Evolutionary conservation across 2,797 vertebrate genomes (phyloP).

Genomic region (Syndactyla subalaris): DNA sequence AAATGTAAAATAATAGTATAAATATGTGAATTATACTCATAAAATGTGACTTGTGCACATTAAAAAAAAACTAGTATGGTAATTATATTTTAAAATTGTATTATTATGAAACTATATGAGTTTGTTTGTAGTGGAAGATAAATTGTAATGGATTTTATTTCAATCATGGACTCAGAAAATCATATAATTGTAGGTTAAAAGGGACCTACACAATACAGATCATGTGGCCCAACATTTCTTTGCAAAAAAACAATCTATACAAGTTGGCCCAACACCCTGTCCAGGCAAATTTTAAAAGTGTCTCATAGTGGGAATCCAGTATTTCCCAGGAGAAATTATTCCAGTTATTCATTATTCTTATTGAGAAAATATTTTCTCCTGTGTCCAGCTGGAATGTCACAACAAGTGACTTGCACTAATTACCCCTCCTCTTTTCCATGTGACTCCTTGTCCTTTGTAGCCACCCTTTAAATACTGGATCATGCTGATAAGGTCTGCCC

Average conservation of each 20-base stretch:
- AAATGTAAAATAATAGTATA: background rate
- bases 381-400: background rate
- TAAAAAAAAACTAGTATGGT: background rate
- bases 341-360: background rate
- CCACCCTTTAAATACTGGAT: background rate
- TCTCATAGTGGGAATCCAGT: background rate
- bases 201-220: background rate
- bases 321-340: background rate
- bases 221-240: background rate
- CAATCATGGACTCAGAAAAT: background rate
- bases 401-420: background rate
- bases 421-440: background rate
- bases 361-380: background rate
- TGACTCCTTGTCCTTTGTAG: background rate
- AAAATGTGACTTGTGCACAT: background rate
- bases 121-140: conserved; percentile 18
- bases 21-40: background rate
- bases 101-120: background rate
- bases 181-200: background rate
- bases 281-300: background rate
- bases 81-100: conserved; percentile 10
- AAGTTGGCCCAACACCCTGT: background rate
- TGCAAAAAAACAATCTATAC: background rate
- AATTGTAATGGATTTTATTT: conserved; percentile 4
- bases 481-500: background rate